phyloP scores from a whole-genome alignment of 2,797 vertebrate genomes.

The Pseudomugil gertrudae region DNA sequence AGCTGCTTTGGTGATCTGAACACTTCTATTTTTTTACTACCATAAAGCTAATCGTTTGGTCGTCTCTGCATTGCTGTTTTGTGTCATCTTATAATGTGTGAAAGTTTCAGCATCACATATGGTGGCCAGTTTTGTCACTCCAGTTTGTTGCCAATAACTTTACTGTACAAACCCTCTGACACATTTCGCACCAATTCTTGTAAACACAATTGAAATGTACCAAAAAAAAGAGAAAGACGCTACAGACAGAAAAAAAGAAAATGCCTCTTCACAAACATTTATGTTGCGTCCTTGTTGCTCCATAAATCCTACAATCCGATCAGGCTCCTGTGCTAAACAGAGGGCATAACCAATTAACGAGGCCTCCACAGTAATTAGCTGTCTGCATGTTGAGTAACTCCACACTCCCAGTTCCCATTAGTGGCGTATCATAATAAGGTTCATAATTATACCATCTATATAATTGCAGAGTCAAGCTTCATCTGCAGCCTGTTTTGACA shows the following conservation, averaged over 20 bases:
- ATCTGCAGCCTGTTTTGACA: slow-evolving; percentile 74
- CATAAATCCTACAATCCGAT: slow-evolving; percentile 71
- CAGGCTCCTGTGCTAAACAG: slow-evolving; percentile 59
- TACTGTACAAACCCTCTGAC: slow-evolving; percentile 1
- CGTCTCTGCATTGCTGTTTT: slow-evolving; percentile 51
- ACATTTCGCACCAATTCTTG: slow-evolving; percentile 29
- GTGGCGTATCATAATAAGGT: slow-evolving; percentile 73
- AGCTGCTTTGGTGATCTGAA: slow-evolving; percentile 70
- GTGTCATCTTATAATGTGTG: slow-evolving; percentile 36
- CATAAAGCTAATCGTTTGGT: slow-evolving; percentile 71
- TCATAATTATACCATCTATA: slow-evolving; percentile 78
- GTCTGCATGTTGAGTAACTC: slow-evolving; percentile 77
- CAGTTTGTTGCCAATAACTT: slow-evolving; percentile 6
- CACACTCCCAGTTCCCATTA: slow-evolving; percentile 77
- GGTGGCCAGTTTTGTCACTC: slow-evolving; percentile 20
- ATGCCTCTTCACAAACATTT: slow-evolving; percentile 35
- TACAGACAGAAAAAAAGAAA: background rate
- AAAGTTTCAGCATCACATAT: slow-evolving; percentile 37
- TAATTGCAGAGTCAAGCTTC: slow-evolving; percentile 78
- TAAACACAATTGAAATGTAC: slow-evolving; percentile 21
- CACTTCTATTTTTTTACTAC: slow-evolving; percentile 38
- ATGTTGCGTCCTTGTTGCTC: slow-evolving; percentile 33
- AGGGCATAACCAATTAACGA: slow-evolving; percentile 75
- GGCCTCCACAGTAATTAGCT: slow-evolving; percentile 77
- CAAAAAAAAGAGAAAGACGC: background rate